phyloP scores from a whole-genome alignment of 2,888 invertebrate species.

The Drosophila merina region DNA sequence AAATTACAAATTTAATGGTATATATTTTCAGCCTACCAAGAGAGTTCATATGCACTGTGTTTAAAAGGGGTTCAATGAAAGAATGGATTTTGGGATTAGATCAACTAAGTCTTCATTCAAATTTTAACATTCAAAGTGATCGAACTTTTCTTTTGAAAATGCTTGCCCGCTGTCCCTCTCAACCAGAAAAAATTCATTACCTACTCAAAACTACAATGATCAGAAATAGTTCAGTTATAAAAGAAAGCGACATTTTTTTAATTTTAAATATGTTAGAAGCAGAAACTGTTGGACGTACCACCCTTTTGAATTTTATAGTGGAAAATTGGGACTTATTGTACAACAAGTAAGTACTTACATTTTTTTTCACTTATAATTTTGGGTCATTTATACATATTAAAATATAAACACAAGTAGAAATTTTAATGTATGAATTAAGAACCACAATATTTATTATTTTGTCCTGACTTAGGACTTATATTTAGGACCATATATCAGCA shows the following conservation, averaged over 20 bases:
- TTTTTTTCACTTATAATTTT: too few species aligned
- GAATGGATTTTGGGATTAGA: slow-evolving; percentile 94
- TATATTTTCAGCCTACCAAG: slow-evolving; percentile 87
- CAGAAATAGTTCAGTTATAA: slow-evolving; percentile 89
- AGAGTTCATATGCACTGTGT: slow-evolving; percentile 91
- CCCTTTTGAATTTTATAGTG: slow-evolving; percentile 89
- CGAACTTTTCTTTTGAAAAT: slow-evolving; percentile 91
- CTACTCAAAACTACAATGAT: slow-evolving; percentile 89
- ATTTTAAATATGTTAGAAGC: slow-evolving; percentile 91
- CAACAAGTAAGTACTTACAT: slow-evolving; percentile 85
- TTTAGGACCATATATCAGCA: too few species aligned
- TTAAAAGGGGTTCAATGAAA: slow-evolving; percentile 91
- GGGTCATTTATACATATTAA: too few species aligned
- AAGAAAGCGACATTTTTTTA: slow-evolving; percentile 90
- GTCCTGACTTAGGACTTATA: too few species aligned
- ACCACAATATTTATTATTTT: too few species aligned
- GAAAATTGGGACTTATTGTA: slow-evolving; percentile 89
- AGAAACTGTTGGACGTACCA: slow-evolving; percentile 88
- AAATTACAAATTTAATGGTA: background rate
- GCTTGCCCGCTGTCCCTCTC: slow-evolving; percentile 91
- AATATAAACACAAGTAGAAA: too few species aligned
- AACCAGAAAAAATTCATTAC: slow-evolving; percentile 88
- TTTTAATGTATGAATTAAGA: too few species aligned
- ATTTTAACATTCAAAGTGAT: slow-evolving; percentile 89
- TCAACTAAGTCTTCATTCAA: slow-evolving; percentile 90